Base-by-base conservation (phyloP, 1,140 invertebrate species). In the Acyrthosiphon pisum region DNA sequence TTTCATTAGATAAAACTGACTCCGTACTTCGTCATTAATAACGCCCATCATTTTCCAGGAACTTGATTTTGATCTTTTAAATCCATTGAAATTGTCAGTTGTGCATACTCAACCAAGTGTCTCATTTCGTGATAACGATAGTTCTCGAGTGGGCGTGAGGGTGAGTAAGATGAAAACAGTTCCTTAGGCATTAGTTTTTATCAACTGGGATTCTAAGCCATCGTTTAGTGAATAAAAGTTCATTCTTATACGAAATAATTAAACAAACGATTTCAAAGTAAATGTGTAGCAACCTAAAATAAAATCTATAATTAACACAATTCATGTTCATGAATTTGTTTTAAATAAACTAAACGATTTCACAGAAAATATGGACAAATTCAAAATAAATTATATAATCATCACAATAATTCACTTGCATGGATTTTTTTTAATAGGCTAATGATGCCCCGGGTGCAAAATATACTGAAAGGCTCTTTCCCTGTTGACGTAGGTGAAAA, bases 1-100 rank as follows among this genome's bases (percentile, higher is more conserved):
- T 88, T 88, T 88, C n/a, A n/a, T 50, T 88, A 35, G 87, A 53
- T 88, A 53, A 88, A 22, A 53, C 50, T 88, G 37, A 53, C n/a
- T 11, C n/a, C 20, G 22, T n/a, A 14, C 50, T 53, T 8, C 20
- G 8, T n/a, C 87, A 44, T 88, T 88, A 88, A 88, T 88, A 48
- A 48, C 48, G 22, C 18, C n/a, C 46, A 50, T 88, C n/a, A 50
- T 88, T 22, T 53, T 53, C 48, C 30, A 48, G 20, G 20, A 50
- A 88, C 20, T 88, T 44, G 46, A 50, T 48, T 76, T 76, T 50
- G 30, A 37, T 50, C 30, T 88, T n/a, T 88, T 88, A 88, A 88
- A 35, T 35, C 86, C 46, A 44, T 50, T 35, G 87, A n/a, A 35
- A 50, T 88, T 53, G 35, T 3, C 18, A n/a, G 83, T 84, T 23